Evolutionary conservation across 2,888 invertebrate species (phyloP), one percentile per base, ranked within the genome.

Genomic region (Notocelia uddmanniana): DNA sequence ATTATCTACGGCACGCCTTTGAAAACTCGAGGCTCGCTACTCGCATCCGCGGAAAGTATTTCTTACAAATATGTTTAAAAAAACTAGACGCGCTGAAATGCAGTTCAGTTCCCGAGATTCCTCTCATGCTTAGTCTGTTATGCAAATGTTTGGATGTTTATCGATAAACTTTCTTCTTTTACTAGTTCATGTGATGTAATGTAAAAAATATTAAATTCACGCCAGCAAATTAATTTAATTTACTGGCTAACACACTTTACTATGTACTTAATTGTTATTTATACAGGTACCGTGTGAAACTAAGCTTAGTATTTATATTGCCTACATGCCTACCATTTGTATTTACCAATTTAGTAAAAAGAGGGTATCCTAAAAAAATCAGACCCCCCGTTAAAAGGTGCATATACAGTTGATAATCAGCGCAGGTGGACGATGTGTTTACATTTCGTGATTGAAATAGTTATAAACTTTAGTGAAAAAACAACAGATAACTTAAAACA

Each of bases 61-160:
- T 63, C 31, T 63, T 63, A 31, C 13, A 63, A 23, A 63, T 13
- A 18, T 57, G 26, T 31, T 21, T 10, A 59, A 31, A 48, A 62
- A 48, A 31, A 34, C n/a, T 57, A 23, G 23, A 6, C 19, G 2
- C 10, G n/a, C 18, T 23, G 45, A 60, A 15, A 48, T 26, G 23
- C n/a, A 15, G n/a, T 45, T 60, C 15, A n/a, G 15, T n/a, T 23
- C n/a, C 9, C 8, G 57, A 18, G 34, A 57, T 57, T 57, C n/a
- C 6, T n/a, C 15, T 13, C 55, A 21, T 13, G 11, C 9, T 19
- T 26, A 0, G 1, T 3, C 13, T 23, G 21, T 52, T 52, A 13
- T 21, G 52, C 23, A 52, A 52, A 52, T 52, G 8, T 15, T 54
- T 52, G 21, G 23, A 52, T 52, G 21, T 52, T 52, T 52, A 52